Evolutionary conservation across 1,140 invertebrate genomes (phyloP).

Genomic region (Magallana ariakensis): DNA sequence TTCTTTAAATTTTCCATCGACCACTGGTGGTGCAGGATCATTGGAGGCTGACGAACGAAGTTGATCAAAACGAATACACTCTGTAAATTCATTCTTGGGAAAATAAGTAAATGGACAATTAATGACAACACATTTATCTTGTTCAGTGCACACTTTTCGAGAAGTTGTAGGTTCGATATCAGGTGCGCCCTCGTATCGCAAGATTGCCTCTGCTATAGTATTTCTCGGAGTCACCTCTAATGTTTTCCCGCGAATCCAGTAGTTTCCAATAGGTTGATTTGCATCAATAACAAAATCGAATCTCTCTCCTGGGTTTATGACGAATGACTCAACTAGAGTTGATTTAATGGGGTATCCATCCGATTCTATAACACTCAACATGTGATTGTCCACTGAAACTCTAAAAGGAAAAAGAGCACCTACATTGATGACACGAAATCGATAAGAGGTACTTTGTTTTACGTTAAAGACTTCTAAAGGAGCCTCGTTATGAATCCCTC

Average conservation of each 20-base stretch:
- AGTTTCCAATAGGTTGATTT: conserved; percentile 86
- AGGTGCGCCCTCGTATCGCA: conserved; percentile 87
- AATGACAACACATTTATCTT: conserved; percentile 62
- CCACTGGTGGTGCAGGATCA: conserved; percentile 51
- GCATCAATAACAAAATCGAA: conserved; percentile 91
- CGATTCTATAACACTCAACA: conserved; percentile 87
- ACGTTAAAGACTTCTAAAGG: conserved; percentile 70
- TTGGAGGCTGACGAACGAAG: conserved; percentile 55
- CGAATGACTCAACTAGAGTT: conserved; percentile 80
- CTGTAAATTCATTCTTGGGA: conserved; percentile 56
- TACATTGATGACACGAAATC: conserved; percentile 71
- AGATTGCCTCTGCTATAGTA: conserved; percentile 82
- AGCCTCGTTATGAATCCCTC: conserved; percentile 63
- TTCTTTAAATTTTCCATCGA: conserved; percentile 60
- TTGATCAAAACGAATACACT: conserved; percentile 62
- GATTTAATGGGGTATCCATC: conserved; percentile 91
- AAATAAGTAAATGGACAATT: conserved; percentile 72
- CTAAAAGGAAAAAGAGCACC: conserved; percentile 70
- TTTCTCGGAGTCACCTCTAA: conserved; percentile 62
- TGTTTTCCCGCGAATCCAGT: conserved; percentile 88
- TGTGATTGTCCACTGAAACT: conserved; percentile 91
- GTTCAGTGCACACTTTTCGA: conserved; percentile 50
- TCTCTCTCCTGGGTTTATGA: conserved; percentile 85
- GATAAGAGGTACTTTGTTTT: conserved; percentile 53
- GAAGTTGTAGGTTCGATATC: conserved; percentile 82